Conservation (phyloP, 2,797 vertebrate genomes). For the Microcaecilia unicolor region DNA sequence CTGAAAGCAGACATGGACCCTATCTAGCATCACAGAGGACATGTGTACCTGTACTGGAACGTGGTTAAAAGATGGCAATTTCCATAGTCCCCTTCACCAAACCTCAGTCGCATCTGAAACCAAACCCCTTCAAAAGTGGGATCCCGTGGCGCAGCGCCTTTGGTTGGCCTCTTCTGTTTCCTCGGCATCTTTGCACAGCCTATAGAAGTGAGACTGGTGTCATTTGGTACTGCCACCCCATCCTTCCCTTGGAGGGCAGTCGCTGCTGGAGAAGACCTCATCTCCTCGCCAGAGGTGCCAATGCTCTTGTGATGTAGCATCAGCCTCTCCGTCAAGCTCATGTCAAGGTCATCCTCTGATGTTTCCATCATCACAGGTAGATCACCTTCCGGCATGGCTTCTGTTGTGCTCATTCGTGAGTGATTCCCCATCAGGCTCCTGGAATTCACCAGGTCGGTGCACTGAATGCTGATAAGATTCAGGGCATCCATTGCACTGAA, state of each 20-base stretch:
- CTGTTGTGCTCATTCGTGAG: background rate
- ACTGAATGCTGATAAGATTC: slow-evolving; percentile 63
- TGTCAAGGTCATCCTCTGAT: background rate
- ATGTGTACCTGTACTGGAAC: slow-evolving; percentile 59
- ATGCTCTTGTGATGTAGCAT: background rate
- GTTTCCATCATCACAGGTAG: too few species aligned
- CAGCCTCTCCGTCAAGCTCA: background rate
- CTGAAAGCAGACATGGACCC: too few species aligned
- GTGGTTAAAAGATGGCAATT: slow-evolving; percentile 62
- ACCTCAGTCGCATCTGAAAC: slow-evolving; percentile 60
- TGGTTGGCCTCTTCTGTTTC: slow-evolving; percentile 63
- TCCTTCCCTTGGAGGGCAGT: background rate
- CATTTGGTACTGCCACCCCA: too few species aligned
- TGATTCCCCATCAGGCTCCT: background rate
- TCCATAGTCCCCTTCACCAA: slow-evolving; percentile 31
- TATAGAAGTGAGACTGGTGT: too few species aligned
- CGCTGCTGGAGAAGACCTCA: background rate
- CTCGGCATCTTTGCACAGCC: slow-evolving; percentile 30
- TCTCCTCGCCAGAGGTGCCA: background rate
- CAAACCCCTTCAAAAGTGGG: slow-evolving; percentile 69
- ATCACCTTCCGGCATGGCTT: background rate
- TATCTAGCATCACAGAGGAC: too few species aligned
- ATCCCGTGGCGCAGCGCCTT: slow-evolving; percentile 58
- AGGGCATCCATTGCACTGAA: slow-evolving; percentile 54
- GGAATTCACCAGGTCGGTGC: slow-evolving; percentile 30